Percentiles rank a stretch among this genome's conserved stretches.
phyloP scores from a whole-genome alignment of 2,113 vertebrate species.

The Chionis minor region DNA sequence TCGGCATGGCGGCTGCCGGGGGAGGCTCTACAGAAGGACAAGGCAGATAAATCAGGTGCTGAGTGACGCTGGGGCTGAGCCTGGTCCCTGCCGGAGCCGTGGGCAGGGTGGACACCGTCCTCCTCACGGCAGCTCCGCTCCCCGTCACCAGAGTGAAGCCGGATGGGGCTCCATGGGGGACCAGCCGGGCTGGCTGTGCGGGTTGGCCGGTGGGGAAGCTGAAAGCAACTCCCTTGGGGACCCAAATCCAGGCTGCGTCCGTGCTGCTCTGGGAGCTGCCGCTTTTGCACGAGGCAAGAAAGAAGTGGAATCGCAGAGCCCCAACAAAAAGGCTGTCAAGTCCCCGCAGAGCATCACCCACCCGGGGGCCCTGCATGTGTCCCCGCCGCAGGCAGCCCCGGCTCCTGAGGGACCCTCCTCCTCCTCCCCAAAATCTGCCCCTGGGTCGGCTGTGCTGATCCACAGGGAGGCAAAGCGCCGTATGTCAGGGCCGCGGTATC shows the following conservation, averaged over 20 bases:
- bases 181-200: background rate
- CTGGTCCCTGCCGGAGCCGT: accelerated
- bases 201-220: background rate
- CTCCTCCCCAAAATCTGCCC: background rate
- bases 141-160: background rate
- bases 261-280: background rate
- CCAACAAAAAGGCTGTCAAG: background rate
- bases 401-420: background rate
- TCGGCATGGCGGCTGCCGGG: accelerated
- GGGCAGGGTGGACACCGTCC: background rate
- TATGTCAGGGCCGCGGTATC: accelerated
- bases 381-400: background rate
- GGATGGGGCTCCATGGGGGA: background rate
- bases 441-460: background rate
- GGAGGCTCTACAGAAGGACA: background rate
- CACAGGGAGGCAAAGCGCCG: background rate
- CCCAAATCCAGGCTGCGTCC: background rate
- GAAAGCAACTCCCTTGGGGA: background rate
- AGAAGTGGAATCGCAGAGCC: background rate
- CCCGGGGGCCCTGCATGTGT: background rate
- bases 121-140: background rate
- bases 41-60: background rate
- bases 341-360: background rate
- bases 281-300: background rate
- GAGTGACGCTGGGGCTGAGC: background rate